These are phyloP conservation scores for Platyscapa corneri DNA, from an alignment of 1,140 invertebrate genomes.

Conservation along the genomic window DNA sequence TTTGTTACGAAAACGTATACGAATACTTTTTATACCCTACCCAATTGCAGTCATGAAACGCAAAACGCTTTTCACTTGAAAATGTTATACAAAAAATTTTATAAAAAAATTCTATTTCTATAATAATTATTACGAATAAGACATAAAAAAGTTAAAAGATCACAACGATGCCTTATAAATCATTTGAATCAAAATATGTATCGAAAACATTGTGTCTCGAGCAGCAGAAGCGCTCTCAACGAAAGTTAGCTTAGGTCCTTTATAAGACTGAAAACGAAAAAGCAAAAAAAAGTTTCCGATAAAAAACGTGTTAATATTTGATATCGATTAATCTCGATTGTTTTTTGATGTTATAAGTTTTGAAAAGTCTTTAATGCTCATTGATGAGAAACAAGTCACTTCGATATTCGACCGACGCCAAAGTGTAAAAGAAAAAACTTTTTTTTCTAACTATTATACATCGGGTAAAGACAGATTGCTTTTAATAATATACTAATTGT, in stretches of 20 bases:
- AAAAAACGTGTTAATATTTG: neutral
- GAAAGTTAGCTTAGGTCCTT: conserved; percentile 33
- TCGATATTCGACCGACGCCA: conserved; percentile 49
- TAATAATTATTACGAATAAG: neutral
- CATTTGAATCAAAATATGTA: conserved; percentile 34
- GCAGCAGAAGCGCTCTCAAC: conserved; percentile 16
- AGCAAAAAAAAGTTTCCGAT: conserved; percentile 14
- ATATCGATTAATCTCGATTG: conserved; percentile 9
- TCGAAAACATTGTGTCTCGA: conserved; percentile 13
- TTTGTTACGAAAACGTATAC: conserved; percentile 15
- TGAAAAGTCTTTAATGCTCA: conserved; percentile 37
- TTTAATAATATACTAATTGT: conserved; percentile 63
- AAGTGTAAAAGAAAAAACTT: conserved; percentile 43
- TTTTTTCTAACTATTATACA: conserved; percentile 8
- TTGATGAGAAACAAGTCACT: conserved; percentile 36
- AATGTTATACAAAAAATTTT: too few relatives aligned
- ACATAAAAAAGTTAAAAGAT: neutral
- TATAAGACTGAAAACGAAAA: conserved; percentile 46
- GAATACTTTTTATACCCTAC: conserved; percentile 17
- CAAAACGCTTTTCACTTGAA: too few relatives aligned
- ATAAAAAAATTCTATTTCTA: too few relatives aligned
- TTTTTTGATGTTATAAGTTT: conserved; percentile 23
- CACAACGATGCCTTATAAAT: conserved; percentile 23
- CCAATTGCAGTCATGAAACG: neutral
- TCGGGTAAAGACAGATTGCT: conserved; percentile 54